Conservation (phyloP, 2,113 vertebrate species). For the Bubo bubo region DNA sequence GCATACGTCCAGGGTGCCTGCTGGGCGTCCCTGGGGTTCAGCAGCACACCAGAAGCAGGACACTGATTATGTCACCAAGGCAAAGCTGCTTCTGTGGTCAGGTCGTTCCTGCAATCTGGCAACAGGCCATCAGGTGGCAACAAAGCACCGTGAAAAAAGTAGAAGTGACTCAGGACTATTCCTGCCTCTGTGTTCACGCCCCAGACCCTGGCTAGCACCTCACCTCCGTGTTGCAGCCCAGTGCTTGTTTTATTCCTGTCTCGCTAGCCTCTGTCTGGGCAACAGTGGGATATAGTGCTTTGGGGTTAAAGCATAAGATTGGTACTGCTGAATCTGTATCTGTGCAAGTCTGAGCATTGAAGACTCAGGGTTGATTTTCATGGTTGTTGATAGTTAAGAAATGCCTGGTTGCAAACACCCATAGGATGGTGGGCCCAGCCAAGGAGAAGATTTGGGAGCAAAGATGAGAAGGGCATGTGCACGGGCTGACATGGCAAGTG, state of each 20-base stretch:
- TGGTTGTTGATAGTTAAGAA: neutral
- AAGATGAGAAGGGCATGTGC: neutral
- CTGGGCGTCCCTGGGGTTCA: neutral
- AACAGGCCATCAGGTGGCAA: constrained; percentile 4
- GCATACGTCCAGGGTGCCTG: neutral
- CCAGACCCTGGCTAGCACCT: no score
- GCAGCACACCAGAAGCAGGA: neutral
- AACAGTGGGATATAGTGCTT: neutral
- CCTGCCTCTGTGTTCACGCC: accelerated
- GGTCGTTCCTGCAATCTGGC: neutral
- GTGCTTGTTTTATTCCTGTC: neutral
- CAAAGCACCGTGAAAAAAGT: neutral
- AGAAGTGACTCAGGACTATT: neutral
- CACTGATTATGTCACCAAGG: neutral
- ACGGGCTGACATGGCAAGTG: neutral
- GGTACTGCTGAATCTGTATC: neutral
- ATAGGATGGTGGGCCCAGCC: accelerated
- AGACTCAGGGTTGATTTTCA: neutral
- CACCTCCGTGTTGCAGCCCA: neutral
- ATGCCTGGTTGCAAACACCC: neutral
- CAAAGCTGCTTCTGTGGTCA: neutral
- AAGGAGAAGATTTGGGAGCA: neutral
- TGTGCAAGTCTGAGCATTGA: neutral
- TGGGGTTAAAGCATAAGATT: no score
- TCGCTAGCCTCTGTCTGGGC: neutral